Base-by-base conservation (phyloP, 2,797 vertebrate species). In the Heliangelus exortis region DNA sequence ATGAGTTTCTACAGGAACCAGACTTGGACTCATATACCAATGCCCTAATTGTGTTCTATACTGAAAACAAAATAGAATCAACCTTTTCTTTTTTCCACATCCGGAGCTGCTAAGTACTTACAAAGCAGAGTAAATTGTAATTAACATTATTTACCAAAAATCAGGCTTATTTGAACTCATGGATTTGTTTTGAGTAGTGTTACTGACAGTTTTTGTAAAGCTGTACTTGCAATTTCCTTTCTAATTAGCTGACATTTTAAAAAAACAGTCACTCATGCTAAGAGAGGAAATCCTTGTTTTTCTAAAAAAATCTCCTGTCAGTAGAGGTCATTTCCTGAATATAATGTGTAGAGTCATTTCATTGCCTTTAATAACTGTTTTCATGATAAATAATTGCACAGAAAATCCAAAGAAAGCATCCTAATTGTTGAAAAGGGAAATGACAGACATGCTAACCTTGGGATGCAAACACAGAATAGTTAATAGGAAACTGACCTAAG, bases 61-160 rank as follows among this genome's bases (percentile, higher is more conserved):
- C 16, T 29, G 17, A n/a, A 76, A 29, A 21, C 55, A 57, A 77
- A 87, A 69, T 3, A 58, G 23, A 48, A 36, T 28, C 43, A 88
- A 26, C 1, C 2, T 75, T 85, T 83, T 77, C 50, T 89, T 41
- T 83, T 89, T 82, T 61, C 4, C 20, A 57, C 80, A 82, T 89
- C 33, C 6, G 80, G 47, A 87, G 26, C 18, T 93, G 20, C 13
- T 67, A 81, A 76, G 29, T 43, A 77, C 26, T 74, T 82, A 47
- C 3, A 87, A 72, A 84, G 22, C 43, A 59, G 21, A 84, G 23
- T 0, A 6, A 67, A 20, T 41, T 65, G 51, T 20, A 86, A 69
- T 91, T 93, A 92, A 81, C 48, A 51, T 4, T 84, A 36, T 88
- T 93, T 91, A 87, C 43, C 15, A 87, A 85, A 95, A 95, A 84